Base-by-base conservation (phyloP, 2,888 invertebrate species). In the Lasioglossum morio region DNA sequence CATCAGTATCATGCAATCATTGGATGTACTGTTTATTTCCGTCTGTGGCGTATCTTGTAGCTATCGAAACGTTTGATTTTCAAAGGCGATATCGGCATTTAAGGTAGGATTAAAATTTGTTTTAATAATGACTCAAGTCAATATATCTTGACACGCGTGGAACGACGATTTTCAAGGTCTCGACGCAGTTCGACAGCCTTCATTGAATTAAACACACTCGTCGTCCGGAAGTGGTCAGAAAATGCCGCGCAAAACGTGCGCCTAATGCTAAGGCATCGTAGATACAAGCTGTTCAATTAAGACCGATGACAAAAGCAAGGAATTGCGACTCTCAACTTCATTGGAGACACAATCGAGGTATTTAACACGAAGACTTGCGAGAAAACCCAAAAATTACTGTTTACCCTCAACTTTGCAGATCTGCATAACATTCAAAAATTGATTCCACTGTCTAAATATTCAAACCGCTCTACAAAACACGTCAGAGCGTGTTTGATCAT, bases 181-280 rank as follows among this genome's bases (percentile, higher is more conserved):
- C 66, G 30, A 23, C 66, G 8, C 23, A 34, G 66, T 66, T 66
- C 34, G 66, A 66, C 34, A 66, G 66, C 3, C 66, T 66, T 66
- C 66, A n/a, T 43, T 27, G 19, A 46, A 73, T 40, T 27, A 30
- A 30, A 34, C 19, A 63, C 46, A 19, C 66, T 66, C 34, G 66
- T 66, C 66, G 66, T 23, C 69, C 69, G 69, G 69, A 69, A 69
- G 69, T 37, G 37, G 40, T 37, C 23, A 69, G 69, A 69, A 69
- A 69, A 23, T 69, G 23, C 69, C 37, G 40, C 69, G 69, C 53
- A 34, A 53, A 53, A 53, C 48, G 37, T 74, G 48, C 53, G 53
- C 23, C 14, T 53, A 74, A 53, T 74, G 30, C 34, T 74, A 53
- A 74, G 69, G 40, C 40, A 40, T 23, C 34, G 4, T n/a, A 40